Conservation (phyloP, 2,888 invertebrate species). For the Lamellibrachia columna region DNA sequence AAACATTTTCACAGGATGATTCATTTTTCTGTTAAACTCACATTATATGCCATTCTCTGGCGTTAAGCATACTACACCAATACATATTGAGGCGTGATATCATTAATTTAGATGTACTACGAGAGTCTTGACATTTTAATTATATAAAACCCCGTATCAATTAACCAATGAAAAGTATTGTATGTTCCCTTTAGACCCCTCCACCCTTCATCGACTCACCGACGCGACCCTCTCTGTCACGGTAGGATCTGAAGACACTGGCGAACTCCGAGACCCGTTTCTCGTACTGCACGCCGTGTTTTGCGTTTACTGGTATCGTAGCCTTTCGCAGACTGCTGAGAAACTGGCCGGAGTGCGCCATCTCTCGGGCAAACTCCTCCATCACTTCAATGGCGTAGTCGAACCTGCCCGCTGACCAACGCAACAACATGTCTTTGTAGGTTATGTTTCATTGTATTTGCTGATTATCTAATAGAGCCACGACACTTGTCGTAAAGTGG, state of each 20-base stretch:
- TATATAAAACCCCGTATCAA: no score
- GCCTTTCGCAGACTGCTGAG: constrained; percentile 37
- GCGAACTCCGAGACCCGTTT: constrained; percentile 36
- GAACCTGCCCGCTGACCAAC: constrained; percentile 27
- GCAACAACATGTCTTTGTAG: neutral
- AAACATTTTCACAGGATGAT: no score
- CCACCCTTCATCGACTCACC: constrained; percentile 27
- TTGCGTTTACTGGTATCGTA: constrained; percentile 29
- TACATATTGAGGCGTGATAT: no score
- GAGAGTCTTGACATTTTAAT: no score
- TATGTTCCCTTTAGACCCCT: neutral
- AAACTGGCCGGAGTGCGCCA: constrained; percentile 37
- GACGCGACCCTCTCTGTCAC: constrained; percentile 40
- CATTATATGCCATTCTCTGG: no score
- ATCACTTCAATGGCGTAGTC: constrained; percentile 41
- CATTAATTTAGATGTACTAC: no score
- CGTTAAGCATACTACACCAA: no score
- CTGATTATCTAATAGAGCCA: no score
- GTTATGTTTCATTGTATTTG: no score
- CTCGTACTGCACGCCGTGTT: constrained; percentile 32
- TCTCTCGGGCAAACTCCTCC: constrained; percentile 36
- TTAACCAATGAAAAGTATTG: no score
- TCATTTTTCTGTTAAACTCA: no score
- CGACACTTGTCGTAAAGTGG: no score
- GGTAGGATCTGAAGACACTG: constrained; percentile 38